Evolutionary conservation across 2,888 invertebrate genomes (phyloP).

Genomic region (Sminthurides aquaticus): DNA sequence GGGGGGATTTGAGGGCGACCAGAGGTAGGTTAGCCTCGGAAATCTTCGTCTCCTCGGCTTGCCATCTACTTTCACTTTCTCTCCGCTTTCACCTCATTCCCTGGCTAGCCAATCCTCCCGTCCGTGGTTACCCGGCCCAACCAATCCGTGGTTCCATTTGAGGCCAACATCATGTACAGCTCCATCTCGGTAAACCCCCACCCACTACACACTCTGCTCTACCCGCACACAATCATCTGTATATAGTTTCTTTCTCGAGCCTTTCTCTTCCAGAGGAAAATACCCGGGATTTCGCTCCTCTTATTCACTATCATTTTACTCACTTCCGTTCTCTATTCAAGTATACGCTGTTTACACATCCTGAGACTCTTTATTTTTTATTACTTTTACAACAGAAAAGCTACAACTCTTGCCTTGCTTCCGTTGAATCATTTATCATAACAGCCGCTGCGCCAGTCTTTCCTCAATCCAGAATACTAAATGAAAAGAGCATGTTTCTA

Average conservation of each 20-base stretch:
- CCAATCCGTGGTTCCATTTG: slow-evolving; percentile 40
- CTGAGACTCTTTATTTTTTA: not conserved
- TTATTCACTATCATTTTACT: not conserved
- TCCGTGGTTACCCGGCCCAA: slow-evolving; percentile 29
- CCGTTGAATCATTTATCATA: not conserved
- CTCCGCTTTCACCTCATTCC: slow-evolving; percentile 8
- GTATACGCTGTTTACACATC: not conserved
- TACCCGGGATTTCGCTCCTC: too few species aligned
- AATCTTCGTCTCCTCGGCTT: slow-evolving; percentile 17
- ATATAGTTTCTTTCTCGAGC: not conserved
- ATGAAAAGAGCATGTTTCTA: not conserved
- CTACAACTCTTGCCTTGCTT: not conserved
- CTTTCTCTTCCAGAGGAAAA: not conserved
- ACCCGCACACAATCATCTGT: not conserved
- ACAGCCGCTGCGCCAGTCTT: not conserved
- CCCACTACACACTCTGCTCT: not conserved
- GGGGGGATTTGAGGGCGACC: slow-evolving; percentile 19
- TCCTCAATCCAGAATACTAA: not conserved
- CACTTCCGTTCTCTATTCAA: not conserved
- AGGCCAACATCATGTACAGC: slow-evolving; percentile 21
- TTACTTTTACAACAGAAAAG: not conserved
- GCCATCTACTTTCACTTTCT: slow-evolving; percentile 7
- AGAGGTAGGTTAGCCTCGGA: slow-evolving; percentile 15
- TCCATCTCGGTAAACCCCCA: slow-evolving; percentile 15
- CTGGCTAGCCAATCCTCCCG: slow-evolving; percentile 17